Evolutionary conservation across 2,888 invertebrate species (phyloP), one percentile per base, ranked within the genome.

Genomic region (Ceriagrion tenellum): DNA sequence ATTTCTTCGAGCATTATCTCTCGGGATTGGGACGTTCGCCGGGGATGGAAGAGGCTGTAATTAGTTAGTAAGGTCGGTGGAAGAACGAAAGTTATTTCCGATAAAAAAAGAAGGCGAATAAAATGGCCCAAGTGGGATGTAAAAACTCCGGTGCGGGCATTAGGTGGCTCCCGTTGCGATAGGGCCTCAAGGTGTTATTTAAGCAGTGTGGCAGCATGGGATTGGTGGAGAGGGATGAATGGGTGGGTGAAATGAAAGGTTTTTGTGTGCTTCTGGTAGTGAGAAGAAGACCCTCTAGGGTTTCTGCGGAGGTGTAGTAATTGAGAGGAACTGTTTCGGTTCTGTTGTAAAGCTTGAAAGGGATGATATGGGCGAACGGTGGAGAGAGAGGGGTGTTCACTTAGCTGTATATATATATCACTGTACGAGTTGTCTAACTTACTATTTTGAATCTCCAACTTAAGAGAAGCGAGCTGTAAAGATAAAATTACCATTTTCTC

Each of bases 171-270:
- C 69, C 26, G 69, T 69, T 26, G 69, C 69, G 69, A 69, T 69
- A 69, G 69, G 69, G 8, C 69, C 69, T 69, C 69, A 69, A 69
- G 69, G 69, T 69, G 69, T 69, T 69, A 69, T 69, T 69, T n/a
- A 69, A 8, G n/a, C 69, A 69, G 69, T 69, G 69, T 20, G 69
- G 69, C 26, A n/a, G n/a, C 69, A n/a, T 20, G 23, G 69, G 26
- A 26, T 20, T 10, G n/a, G n/a, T 23, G 69, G 26, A 69, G 23
- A 10, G 69, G n/a, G 26, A 26, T 13, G 59, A 59, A 20, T 18
- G 59, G 59, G 20, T 18, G n/a, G 69, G n/a, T 23, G 47, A 47
- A 47, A 47, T 2, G 47, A 47, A 47, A 8, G 47, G 69, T 69
- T 69, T 69, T 69, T 69, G 69, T n/a, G 69, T n/a, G 69, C 23